Percentiles rank a stretch among this genome's conserved stretches.
Conservation (phyloP, 37 sponge, comb jelly and placozoan species). For the Agelas oroides region DNA sequence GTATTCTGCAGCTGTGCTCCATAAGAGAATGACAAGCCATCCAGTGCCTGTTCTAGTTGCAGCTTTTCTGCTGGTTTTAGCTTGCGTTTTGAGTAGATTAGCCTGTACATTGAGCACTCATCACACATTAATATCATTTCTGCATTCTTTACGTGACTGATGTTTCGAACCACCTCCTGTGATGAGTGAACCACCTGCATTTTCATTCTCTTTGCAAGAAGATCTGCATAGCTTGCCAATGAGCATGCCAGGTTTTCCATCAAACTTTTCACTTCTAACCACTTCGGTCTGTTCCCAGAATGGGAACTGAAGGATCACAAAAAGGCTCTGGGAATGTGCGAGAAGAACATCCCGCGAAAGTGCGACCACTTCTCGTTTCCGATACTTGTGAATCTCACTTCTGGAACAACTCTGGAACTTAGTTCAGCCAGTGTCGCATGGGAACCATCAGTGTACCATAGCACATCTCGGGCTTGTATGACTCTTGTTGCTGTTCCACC, state of each 20-base stretch:
- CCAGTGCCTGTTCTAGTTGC: no score
- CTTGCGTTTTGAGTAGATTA: no score
- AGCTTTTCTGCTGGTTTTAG: no score
- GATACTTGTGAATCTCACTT: slow-evolving; percentile 13
- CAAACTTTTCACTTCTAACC: slow-evolving; percentile 16
- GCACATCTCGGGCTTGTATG: slow-evolving; percentile 4
- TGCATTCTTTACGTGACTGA: no score
- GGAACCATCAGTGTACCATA: slow-evolving; percentile 42
- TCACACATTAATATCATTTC: no score
- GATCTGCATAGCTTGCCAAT: slow-evolving; percentile 40
- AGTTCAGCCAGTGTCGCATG: slow-evolving; percentile 13
- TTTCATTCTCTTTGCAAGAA: slow-evolving; percentile 37
- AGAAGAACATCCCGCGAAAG: slow-evolving; percentile 25
- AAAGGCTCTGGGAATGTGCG: slow-evolving; percentile 41
- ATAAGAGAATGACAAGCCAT: no score
- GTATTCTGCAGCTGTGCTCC: no score
- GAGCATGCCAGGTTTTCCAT: slow-evolving; percentile 35
- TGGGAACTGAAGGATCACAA: slow-evolving; percentile 8
- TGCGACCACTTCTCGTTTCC: background rate
- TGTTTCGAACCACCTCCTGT: slow-evolving; percentile 14
- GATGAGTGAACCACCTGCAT: slow-evolving; percentile 31
- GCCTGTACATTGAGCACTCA: no score
- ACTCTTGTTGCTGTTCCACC: slow-evolving; percentile 6
- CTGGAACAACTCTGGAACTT: slow-evolving; percentile 1
- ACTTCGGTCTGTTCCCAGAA: slow-evolving; percentile 20